Evolutionary conservation across 2,113 vertebrate species (phyloP), one percentile per base, ranked within the genome.

Genomic region (Uria lomvia): DNA sequence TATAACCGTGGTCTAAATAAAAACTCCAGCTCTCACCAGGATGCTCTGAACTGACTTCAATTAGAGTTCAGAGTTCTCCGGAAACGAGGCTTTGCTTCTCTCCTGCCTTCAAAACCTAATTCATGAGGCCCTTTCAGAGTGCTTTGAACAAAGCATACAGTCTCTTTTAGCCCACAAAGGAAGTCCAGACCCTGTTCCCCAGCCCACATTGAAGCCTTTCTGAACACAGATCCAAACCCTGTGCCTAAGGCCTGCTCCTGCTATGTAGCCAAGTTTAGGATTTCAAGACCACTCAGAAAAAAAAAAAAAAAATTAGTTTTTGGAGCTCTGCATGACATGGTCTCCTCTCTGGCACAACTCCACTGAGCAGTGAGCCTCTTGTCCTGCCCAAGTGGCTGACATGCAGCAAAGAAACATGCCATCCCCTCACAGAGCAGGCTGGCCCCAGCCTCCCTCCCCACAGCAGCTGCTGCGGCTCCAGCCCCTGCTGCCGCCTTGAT

Each of bases 21-120:
- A 92, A 85, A 62, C 75, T 77, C 24, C 63, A 78, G 58, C 38
- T 87, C 30, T 0, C 70, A 90, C 34, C 27, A 79, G 73, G 80
- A 87, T 83, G 91, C 79, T 91, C 83, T 89, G 63, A 97, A 81
- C 36, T 24, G 18, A 83, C 58, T 79, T 86, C 49, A 84, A 1
- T 27, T 36, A 45, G 21, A 91, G 53, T 40, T 90, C 60, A 76
- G 62, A 78, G 47, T 18, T 68, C 81, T 86, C 43, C 23, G 23
- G 65, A 89, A 92, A 95, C 3, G 15, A 72, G 30, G 27, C 16
- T 75, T 84, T 76, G 43, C 82, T 76, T 76, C 67, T 49, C 62
- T 88, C 36, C 55, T 42, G 42, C 45, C 84, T 88, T 91, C 63
- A 80, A 90, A 92, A 68, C 17, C 18, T 43, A 75, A 81, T 18